phyloP scores from a whole-genome alignment of 2,113 vertebrate species.

The Carassius gibelio region DNA sequence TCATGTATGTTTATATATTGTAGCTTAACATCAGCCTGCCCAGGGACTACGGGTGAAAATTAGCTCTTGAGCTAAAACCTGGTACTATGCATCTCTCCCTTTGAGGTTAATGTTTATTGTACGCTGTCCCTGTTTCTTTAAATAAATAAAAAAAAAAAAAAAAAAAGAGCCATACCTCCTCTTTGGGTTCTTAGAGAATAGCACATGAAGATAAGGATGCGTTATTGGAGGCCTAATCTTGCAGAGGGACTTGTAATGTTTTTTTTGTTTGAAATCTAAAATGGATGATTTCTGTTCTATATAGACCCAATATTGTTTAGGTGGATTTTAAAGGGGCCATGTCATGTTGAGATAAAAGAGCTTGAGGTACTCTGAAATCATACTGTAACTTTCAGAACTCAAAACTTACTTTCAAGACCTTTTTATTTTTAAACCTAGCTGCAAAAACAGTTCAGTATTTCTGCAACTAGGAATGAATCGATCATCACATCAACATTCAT shows the following conservation, averaged over 20 bases:
- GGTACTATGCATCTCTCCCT: too few species aligned
- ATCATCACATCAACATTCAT: neutral
- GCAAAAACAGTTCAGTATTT: neutral
- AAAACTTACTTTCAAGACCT: neutral
- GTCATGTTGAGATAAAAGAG: neutral
- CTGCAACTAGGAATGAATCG: neutral
- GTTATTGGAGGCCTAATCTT: neutral
- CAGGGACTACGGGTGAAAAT: too few species aligned
- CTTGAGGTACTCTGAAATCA: neutral
- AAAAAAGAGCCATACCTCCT: neutral
- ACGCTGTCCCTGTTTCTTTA: too few species aligned
- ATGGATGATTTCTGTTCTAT: neutral
- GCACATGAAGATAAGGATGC: neutral
- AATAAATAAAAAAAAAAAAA: too few species aligned
- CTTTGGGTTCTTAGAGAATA: neutral
- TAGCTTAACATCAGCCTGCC: too few species aligned
- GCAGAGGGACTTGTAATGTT: neutral
- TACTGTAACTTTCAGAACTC: slow-evolving; percentile 22
- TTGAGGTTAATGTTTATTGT: too few species aligned
- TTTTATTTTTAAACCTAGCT: neutral
- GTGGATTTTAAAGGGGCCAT: neutral
- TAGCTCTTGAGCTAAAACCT: too few species aligned
- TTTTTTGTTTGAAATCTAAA: neutral
- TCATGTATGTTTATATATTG: too few species aligned
- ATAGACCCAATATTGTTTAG: neutral